Base-by-base conservation (phyloP, 2,113 vertebrate species). In the Syngnathus scovelli region DNA sequence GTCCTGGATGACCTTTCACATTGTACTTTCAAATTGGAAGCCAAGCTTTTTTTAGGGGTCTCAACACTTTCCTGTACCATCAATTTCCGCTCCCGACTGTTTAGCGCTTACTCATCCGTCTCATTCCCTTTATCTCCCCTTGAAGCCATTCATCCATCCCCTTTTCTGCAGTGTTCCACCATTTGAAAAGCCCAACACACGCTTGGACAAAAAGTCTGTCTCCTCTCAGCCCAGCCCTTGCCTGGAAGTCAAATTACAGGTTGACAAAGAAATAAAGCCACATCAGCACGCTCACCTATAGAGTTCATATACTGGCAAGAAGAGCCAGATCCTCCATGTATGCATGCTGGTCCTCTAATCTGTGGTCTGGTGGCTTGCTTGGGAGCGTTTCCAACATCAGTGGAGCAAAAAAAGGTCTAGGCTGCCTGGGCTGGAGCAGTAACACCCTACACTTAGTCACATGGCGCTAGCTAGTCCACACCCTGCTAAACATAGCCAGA, bases 391-490 rank as follows among this genome's bases (percentile, higher is more conserved):
- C 79, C 84, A 83, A 72, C 80, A 64, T 84, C 68, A 73, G 67
- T 75, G 75, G 78, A 83, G 75, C 77, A 76, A 83, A 83, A 44
- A 88, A 87, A 81, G 73, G 66, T 78, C 75, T 56, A 63, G 70
- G 67, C 66, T 77, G 78, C 79, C 73, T 83, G 87, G 71, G 85
- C 74, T 85, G 86, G 78, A 88, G 79, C 80, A 86, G 87, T 85
- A 85, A 90, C 87, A 88, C 87, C 86, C 84, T 90, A 86, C 87
- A 89, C 83, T 89, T 89, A 88, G 86, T 82, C 80, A 81, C 83
- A 87, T 86, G 85, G 86, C 70, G 72, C 85, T 77, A 78, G 86
- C 72, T 78, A 82, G 78, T 83, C 85, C 87, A 87, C 88, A 87
- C 89, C 87, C 89, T 81, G 84, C 81, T 89, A 90, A 90, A 86